Conservation (phyloP, 2,797 vertebrate genomes). For the Somateria mollissima region DNA sequence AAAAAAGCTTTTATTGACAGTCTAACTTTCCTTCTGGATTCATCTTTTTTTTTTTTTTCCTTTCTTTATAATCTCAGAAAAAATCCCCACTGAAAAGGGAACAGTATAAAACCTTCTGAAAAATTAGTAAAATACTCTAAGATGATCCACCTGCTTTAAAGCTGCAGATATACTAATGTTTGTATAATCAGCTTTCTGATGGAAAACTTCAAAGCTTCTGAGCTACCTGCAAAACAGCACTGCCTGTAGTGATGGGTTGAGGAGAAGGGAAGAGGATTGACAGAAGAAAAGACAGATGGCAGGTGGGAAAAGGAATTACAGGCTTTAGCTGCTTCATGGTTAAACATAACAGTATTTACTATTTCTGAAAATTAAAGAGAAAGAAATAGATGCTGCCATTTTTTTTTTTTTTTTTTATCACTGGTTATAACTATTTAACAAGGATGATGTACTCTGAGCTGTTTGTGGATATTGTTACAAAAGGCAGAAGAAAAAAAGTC, state of each 20-base stretch:
- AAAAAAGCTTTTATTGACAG: slow-evolving; percentile 45
- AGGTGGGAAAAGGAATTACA: slow-evolving; percentile 25
- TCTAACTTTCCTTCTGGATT: background rate
- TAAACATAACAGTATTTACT: slow-evolving; percentile 1
- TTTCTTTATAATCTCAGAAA: slow-evolving; percentile 14
- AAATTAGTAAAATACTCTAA: slow-evolving; percentile 55
- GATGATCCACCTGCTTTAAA: slow-evolving; percentile 54
- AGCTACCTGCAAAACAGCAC: slow-evolving; percentile 34
- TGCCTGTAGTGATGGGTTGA: slow-evolving; percentile 10
- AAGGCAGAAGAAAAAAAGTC: background rate
- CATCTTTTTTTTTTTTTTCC: background rate
- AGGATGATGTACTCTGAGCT: background rate
- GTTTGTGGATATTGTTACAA: background rate
- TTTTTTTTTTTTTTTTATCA: background rate
- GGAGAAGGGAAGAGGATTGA: slow-evolving; percentile 20
- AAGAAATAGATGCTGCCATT: background rate
- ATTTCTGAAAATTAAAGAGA: background rate
- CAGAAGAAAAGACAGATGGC: background rate
- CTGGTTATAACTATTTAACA: background rate
- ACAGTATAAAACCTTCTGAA: slow-evolving; percentile 9
- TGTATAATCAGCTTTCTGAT: slow-evolving; percentile 65
- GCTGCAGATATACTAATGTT: slow-evolving; percentile 33
- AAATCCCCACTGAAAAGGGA: slow-evolving; percentile 33
- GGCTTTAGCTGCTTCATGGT: background rate
- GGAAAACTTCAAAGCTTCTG: slow-evolving; percentile 50